Conservation (phyloP, 2,888 invertebrate species). For the Enoplolaimus lenunculus region DNA sequence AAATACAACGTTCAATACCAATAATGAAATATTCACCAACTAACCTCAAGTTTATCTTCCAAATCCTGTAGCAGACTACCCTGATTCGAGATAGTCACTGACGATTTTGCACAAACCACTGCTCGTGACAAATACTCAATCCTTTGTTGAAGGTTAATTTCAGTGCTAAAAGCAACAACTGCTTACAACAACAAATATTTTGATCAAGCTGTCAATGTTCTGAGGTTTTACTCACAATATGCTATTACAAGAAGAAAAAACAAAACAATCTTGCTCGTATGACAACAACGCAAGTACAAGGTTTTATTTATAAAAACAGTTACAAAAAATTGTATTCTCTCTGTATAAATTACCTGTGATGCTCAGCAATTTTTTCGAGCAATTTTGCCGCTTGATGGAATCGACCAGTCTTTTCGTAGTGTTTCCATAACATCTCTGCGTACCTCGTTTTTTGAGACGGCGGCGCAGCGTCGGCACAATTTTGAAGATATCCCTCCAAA, state of each 20-base stretch:
- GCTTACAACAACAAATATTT: too few relatives aligned
- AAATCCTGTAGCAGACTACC: conserved; percentile 70
- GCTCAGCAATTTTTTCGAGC: conserved; percentile 67
- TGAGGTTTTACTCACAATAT: too few relatives aligned
- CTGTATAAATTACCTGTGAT: too few relatives aligned
- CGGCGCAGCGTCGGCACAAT: conserved; percentile 34
- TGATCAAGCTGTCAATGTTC: too few relatives aligned
- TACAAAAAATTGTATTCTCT: too few relatives aligned
- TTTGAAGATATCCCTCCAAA: conserved; percentile 59
- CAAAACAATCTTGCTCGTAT: too few relatives aligned
- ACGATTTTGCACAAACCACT: conserved; percentile 80
- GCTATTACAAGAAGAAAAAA: too few relatives aligned
- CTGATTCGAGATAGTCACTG: conserved; percentile 36
- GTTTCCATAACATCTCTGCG: conserved; percentile 81
- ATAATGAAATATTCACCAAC: too few relatives aligned
- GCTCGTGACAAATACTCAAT: conserved; percentile 81
- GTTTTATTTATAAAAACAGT: too few relatives aligned
- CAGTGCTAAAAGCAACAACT: conserved; percentile 53
- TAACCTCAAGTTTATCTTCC: conserved; percentile 83
- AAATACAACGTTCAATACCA: too few relatives aligned
- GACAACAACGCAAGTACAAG: too few relatives aligned
- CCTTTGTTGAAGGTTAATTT: conserved; percentile 61
- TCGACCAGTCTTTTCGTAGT: conserved; percentile 77
- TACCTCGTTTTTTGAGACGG: conserved; percentile 51
- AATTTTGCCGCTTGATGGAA: conserved; percentile 82